Evolutionary conservation across 2,113 vertebrate species (phyloP), one percentile per base, ranked within the genome.

Genomic region (Rhombomys opimus): DNA sequence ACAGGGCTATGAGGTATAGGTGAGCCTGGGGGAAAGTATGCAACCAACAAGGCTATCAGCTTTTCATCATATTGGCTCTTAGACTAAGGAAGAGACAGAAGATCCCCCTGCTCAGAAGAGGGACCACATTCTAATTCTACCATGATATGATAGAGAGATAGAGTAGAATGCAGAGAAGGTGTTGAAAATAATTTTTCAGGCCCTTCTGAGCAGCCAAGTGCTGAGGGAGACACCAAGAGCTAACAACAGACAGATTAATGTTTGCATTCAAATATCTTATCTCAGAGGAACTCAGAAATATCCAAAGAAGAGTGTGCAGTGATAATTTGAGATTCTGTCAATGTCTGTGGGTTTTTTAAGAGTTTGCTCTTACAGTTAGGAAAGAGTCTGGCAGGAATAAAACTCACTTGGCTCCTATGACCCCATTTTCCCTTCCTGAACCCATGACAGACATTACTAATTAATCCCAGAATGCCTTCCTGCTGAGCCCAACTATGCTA

Each of bases 131-230:
- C 32, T 14, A 54, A 15, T 22, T 50, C 52, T 85, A 57, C 27
- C 59, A 3, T 1, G 12, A 84, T 46, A 67, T 3, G 9, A 78
- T 46, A 72, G 22, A 59, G 0, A 35, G 1, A 61, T 17, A 54
- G 76, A 12, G 13, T 27, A 13, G 0, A 22, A 23, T 22, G 77
- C 0, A 5, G 50, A 35, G 35, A 70, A 11, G 0, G 12, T 70
- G 32, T 91, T 52, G 78, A 67, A 88, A 12, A 80, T 35, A 63
- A 84, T 72, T 87, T 75, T 68, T 70, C 76, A 87, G 93, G n/a
- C 13, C 8, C 0, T 76, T 70, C 57, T 93, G 23, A 22, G 38
- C 11, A 57, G 2, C 25, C 32, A 92, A 86, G 17, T 63, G 61
- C 25, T 73, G 27, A 91, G 32, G 5, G 46, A 32, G 25, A 95